Base-by-base conservation (phyloP, 2,797 vertebrate genomes). In the Aeoliscus strigatus region DNA sequence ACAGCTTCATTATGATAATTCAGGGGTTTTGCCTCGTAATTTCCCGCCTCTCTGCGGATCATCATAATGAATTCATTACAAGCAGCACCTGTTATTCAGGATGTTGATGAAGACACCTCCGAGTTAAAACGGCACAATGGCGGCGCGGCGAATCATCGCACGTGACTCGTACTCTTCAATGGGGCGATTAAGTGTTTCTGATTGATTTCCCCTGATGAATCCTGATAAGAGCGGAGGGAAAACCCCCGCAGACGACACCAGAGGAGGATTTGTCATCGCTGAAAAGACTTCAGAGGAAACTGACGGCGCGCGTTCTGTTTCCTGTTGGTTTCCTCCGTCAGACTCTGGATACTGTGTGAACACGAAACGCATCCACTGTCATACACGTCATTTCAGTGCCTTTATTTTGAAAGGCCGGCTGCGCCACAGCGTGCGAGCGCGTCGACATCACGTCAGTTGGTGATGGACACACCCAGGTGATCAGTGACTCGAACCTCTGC, bases 41-140 rank as follows among this genome's bases (percentile, higher is more conserved):
- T 50, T 47, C 21, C 39, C 32, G 6, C 46, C n/a, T 36, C 49
- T 56, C 67, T 25, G 4, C 8, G 0, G 68, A 75, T 71, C 46
- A 55, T 60, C 40, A 32, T 70, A 83, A 85, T 85, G 71, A 84
- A 84, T 80, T 57, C 65, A 65, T 76, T 75, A 58, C 51, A 65
- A 74, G 66, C 72, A 79, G 70, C 80, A 81, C 68, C 78, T 82
- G 80, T 58, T 79, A 43, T 50, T 64, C 39, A 60, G 57, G 59
- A 69, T 65, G 77, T 35, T 69, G 67, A 78, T 70, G 63, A 75
- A 73, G 69, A 75, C 63, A 57, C 72, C 45, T 58, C 64, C 25
- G 70, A 57, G 33, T 51, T 67, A 54, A 36, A 72, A 47, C 48
- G 27, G 30, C 27, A 55, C 40, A 39, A 44, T 28, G 26, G 61